phyloP scores from a whole-genome alignment of 2,888 invertebrate genomes.

The Microdon myrmicae region DNA sequence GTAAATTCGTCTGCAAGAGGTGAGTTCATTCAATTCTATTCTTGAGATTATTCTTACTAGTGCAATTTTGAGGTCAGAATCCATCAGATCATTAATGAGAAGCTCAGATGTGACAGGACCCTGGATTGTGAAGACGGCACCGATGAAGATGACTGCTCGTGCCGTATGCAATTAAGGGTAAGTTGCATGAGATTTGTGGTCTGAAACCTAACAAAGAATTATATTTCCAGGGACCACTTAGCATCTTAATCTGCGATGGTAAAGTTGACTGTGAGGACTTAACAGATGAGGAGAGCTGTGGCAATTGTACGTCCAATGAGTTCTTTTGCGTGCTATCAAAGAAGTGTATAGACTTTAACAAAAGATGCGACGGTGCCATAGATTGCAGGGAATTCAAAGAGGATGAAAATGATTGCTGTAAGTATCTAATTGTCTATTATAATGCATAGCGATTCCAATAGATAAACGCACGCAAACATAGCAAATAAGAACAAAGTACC shows the following conservation, averaged over 20 bases:
- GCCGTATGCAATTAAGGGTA: constrained; percentile 74
- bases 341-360: constrained; percentile 71
- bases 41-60: neutral
- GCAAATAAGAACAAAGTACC: no score
- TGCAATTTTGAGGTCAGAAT: constrained; percentile 68
- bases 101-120: constrained; percentile 74
- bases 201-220: neutral
- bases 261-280: constrained; percentile 77
- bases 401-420: constrained; percentile 84
- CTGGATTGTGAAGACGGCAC: constrained; percentile 85
- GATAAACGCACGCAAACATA: no score
- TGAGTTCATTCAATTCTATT: constrained; percentile 1
- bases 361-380: constrained; percentile 73
- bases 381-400: constrained; percentile 78
- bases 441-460: no score
- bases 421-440: constrained; percentile 60
- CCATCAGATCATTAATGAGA: constrained; percentile 72
- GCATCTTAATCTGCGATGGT: constrained; percentile 78
- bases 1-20: constrained; percentile 38
- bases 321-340: constrained; percentile 75
- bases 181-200: neutral
- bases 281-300: constrained; percentile 80
- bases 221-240: constrained; percentile 58
- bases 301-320: constrained; percentile 72
- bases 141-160: constrained; percentile 80